These are phyloP conservation scores for Acridotheres tristis DNA, from an alignment of 2,797 vertebrate species.

Conservation along the genomic window DNA sequence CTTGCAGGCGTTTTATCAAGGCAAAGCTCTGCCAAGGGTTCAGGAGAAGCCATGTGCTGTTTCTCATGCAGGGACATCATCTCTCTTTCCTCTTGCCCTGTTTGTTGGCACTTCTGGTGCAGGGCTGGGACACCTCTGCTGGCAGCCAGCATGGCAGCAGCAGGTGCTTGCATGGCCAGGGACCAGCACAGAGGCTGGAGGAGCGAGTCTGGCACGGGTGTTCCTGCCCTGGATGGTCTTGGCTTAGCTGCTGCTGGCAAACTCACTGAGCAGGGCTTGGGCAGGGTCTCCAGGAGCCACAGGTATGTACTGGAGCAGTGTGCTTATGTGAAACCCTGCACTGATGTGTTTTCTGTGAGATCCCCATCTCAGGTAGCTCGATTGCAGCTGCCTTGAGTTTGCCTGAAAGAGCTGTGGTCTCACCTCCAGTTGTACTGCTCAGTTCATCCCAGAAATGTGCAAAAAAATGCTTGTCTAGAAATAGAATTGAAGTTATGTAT, in stretches of 20 bases:
- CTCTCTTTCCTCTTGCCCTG: not conserved
- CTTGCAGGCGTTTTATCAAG: not conserved
- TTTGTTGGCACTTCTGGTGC: not conserved
- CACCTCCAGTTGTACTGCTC: not conserved
- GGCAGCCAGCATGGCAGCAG: fast-evolving
- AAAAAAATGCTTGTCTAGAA: not conserved
- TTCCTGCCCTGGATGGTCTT: not conserved
- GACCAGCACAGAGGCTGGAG: not conserved
- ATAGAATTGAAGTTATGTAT: not conserved
- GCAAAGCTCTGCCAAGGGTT: not conserved
- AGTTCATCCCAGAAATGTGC: not conserved
- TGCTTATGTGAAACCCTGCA: not conserved
- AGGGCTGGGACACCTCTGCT: fast-evolving
- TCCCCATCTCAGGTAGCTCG: not conserved
- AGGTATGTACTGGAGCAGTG: fast-evolving
- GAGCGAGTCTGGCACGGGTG: fast-evolving
- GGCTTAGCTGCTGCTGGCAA: not conserved
- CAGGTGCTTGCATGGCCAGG: not conserved
- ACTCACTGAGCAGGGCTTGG: not conserved
- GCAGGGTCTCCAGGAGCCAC: not conserved
- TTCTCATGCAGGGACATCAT: not conserved
- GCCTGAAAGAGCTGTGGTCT: not conserved
- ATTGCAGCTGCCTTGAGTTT: not conserved
- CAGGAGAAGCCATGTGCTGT: not conserved
- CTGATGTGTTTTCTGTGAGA: not conserved